These are phyloP conservation scores for Zaprionus inermis DNA, from an alignment of 1,140 invertebrate species.

Conservation along the genomic window DNA sequence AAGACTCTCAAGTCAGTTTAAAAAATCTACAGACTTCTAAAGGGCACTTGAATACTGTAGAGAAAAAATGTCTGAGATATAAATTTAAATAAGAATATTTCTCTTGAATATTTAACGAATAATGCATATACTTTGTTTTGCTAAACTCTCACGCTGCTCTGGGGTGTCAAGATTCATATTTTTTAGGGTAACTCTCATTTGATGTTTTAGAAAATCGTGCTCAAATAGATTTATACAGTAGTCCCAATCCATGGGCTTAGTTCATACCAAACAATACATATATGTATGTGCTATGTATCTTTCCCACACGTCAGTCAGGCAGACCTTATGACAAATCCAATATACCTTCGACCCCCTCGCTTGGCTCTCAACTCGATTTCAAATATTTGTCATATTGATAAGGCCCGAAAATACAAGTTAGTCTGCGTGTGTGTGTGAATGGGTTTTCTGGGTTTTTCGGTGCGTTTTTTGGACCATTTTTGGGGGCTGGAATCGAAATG, in stretches of 20 bases:
- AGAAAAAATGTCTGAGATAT: no score
- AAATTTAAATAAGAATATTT: no score
- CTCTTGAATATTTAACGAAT: no score
- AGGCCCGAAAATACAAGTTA: constrained; percentile 53
- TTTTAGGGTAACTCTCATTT: not conserved
- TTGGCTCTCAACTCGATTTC: constrained; percentile 65
- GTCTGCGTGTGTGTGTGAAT: constrained; percentile 22
- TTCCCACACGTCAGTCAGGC: constrained; percentile 15
- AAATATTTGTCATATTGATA: constrained; percentile 78
- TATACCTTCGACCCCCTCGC: constrained; percentile 22
- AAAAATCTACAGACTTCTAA: no score
- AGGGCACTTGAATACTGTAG: no score
- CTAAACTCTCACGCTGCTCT: not conserved
- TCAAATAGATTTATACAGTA: not conserved
- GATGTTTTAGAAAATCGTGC: no score
- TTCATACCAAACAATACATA: not conserved
- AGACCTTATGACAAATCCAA: constrained; percentile 15
- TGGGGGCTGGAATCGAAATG: constrained; percentile 15
- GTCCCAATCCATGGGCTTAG: not conserved
- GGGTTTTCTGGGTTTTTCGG: constrained; percentile 6
- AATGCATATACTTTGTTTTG: not conserved
- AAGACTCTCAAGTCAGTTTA: no score
- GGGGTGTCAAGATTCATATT: not conserved
- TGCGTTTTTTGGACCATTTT: constrained; percentile 6
- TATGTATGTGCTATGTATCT: not conserved